Evolutionary conservation across 2,888 invertebrate genomes (phyloP).

Genomic region (Chrysodeixis includens): DNA sequence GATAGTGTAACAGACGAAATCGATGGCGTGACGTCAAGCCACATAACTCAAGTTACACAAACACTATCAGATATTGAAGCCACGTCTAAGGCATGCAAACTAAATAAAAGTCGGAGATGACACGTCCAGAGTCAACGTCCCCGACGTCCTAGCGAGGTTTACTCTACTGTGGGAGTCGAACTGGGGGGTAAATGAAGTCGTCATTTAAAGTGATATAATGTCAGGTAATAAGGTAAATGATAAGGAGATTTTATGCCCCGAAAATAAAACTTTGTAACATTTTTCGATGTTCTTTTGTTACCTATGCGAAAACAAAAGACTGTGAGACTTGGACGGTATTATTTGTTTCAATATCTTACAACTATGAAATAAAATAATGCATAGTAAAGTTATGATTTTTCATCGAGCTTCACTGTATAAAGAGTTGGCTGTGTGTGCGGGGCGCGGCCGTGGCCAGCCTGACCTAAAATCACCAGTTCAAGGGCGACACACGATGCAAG

Average conservation of each 20-base stretch:
- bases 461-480: slow-evolving; percentile 61
- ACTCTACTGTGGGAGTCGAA: slow-evolving; percentile 13
- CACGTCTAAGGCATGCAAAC: slow-evolving; percentile 16
- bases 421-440: slow-evolving; percentile 18
- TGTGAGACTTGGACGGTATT: too few species aligned
- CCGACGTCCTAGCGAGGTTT: slow-evolving; percentile 7
- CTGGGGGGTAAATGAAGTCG: slow-evolving; percentile 4
- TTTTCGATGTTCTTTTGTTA: too few species aligned
- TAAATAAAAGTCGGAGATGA: slow-evolving; percentile 37
- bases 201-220: neutral
- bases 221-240: neutral
- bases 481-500: slow-evolving; percentile 55
- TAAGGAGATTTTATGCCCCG: too few species aligned
- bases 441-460: slow-evolving; percentile 51
- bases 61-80: slow-evolving; percentile 27
- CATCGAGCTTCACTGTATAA: too few species aligned
- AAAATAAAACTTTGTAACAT: too few species aligned
- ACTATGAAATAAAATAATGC: too few species aligned
- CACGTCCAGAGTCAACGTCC: slow-evolving; percentile 28
- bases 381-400: too few species aligned
- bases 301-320: too few species aligned
- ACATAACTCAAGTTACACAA: slow-evolving; percentile 29
- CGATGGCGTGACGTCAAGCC: slow-evolving; percentile 14
- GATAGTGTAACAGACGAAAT: neutral
- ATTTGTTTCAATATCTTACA: too few species aligned